Base-by-base conservation (phyloP, 2,888 invertebrate genomes). In the Melanostoma scalare region DNA sequence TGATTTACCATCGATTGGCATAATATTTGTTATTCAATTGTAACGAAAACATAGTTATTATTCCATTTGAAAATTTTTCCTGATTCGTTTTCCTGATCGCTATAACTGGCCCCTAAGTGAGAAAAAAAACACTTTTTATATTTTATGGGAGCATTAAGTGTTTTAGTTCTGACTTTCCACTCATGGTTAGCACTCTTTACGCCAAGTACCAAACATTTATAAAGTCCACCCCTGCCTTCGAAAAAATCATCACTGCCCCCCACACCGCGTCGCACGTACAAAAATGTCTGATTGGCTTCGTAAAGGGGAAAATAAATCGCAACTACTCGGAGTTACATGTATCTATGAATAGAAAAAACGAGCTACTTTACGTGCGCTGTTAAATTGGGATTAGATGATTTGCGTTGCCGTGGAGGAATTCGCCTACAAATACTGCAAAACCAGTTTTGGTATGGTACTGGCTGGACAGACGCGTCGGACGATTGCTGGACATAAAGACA, bases 281-380 rank as follows among this genome's bases (percentile, higher is more conserved):
- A 61, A 84, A 75, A 75, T 84, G 74, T 79, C 53, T 75, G 78
- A 84, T 79, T 84, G 84, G 79, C 69, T 84, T 53, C 60, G 71
- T 79, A 67, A 74, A 69, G 74, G 56, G 74, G 61, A 52, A 71
- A 71, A 79, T 79, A 74, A 79, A 79, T 84, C 84, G 79, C 82
- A 79, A 74, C 79, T 60, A 52, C 79, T 79, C 67, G 36, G 65
- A 67, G 71, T 50, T 76, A 72, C 65, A 53, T 74, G 60, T 72
- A 71, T 72, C 81, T 81, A 76, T 81, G 77, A 77, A 81, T 77
- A 81, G 72, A 77, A 76, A 56, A 75, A 69, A 73, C 69, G 84
- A 84, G 82, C 84, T 84, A 84, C 84, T 84, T 79, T 84, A 84
- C 84, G 84, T 84, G 79, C 79, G 84, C 84, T 79, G 84, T 84